Evolutionary conservation across 1,140 invertebrate genomes (phyloP).

Genomic region (Drosophila sproati): DNA sequence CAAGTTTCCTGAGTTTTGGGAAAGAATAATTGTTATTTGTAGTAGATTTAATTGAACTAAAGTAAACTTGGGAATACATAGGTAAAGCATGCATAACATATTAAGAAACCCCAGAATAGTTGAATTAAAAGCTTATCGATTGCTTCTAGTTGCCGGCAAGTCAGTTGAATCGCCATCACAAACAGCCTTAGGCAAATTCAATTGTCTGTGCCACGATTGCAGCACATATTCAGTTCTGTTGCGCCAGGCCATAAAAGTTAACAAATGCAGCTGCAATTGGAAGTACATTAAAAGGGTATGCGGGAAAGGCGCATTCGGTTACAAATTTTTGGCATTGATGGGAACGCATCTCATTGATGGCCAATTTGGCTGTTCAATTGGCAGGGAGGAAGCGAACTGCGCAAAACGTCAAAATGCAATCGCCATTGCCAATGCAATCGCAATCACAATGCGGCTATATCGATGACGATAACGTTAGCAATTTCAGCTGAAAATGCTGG

Average conservation of each 20-base stretch:
- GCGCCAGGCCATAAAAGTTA: slow-evolving; percentile 40
- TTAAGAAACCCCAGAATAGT: neutral
- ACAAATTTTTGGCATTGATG: slow-evolving; percentile 33
- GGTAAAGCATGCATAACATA: neutral
- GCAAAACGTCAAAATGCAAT: slow-evolving; percentile 37
- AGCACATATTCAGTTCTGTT: slow-evolving; percentile 31
- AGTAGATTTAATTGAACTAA: no score
- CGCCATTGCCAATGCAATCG: slow-evolving; percentile 29
- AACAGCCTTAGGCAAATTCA: slow-evolving; percentile 3
- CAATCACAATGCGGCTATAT: slow-evolving; percentile 55
- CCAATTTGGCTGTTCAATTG: slow-evolving; percentile 73
- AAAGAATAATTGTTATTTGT: no score
- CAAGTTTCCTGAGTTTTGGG: no score
- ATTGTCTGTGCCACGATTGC: slow-evolving; percentile 18
- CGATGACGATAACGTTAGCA: slow-evolving; percentile 50
- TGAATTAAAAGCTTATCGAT: neutral
- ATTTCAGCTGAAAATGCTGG: slow-evolving; percentile 59
- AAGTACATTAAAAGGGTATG: slow-evolving; percentile 7
- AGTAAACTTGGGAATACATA: no score
- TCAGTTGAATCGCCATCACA: slow-evolving; percentile 1
- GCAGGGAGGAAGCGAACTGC: slow-evolving; percentile 46
- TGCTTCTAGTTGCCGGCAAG: neutral
- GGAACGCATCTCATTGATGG: slow-evolving; percentile 60
- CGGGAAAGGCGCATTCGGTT: neutral
- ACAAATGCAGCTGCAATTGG: slow-evolving; percentile 15